Evolutionary conservation across 2,888 invertebrate species (phyloP).

Genomic region (Melangyna quadrimaculata): DNA sequence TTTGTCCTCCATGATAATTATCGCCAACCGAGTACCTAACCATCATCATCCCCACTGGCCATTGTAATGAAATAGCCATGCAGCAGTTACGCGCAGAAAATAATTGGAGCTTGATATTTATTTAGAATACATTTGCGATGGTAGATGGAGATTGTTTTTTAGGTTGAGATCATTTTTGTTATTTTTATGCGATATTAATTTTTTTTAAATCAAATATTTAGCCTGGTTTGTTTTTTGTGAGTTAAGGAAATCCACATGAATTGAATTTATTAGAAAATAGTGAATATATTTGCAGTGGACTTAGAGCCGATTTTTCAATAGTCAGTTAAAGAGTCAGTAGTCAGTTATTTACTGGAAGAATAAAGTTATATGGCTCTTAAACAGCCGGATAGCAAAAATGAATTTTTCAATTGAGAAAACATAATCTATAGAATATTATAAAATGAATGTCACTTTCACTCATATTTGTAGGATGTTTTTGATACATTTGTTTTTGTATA

Average conservation of each 20-base stretch:
- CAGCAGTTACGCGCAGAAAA: background rate
- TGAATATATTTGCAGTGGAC: background rate
- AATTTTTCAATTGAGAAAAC: too few relatives aligned
- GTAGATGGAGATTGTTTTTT: background rate
- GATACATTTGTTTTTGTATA: too few relatives aligned
- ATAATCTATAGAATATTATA: too few relatives aligned
- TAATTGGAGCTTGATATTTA: slow-evolving; percentile 25
- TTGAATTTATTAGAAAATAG: background rate
- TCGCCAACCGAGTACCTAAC: slow-evolving; percentile 10
- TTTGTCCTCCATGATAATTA: slow-evolving; percentile 42
- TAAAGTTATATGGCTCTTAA: too few relatives aligned
- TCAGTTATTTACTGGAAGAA: too few relatives aligned
- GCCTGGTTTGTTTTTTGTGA: background rate
- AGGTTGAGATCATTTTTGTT: background rate
- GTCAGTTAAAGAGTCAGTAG: too few relatives aligned
- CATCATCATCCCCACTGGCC: background rate
- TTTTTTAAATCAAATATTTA: background rate
- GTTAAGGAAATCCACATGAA: too few relatives aligned
- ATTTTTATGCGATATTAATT: background rate
- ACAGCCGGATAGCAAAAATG: too few relatives aligned
- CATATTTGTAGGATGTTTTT: too few relatives aligned
- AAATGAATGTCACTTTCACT: too few relatives aligned
- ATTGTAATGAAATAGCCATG: background rate
- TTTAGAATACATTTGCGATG: background rate
- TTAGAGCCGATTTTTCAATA: too few relatives aligned